A percentile compares a stretch with the other conserved stretches of the same genome.
Conservation (phyloP, 1,140 invertebrate species). For the Onthophagus taurus region DNA sequence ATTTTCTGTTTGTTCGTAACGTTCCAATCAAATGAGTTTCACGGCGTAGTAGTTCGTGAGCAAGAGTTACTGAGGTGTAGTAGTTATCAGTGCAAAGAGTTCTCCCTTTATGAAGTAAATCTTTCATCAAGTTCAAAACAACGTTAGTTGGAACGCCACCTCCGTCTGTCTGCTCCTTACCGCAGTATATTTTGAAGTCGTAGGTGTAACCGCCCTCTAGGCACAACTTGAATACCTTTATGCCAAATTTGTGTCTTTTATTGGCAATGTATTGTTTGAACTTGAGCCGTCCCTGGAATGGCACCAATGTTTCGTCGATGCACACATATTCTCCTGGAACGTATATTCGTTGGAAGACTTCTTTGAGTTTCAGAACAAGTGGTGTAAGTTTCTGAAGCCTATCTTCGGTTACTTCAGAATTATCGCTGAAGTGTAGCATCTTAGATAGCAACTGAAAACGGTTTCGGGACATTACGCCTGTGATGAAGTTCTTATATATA, state of each 20-base stretch:
- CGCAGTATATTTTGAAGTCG: constrained; percentile 11
- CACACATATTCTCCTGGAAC: constrained; percentile 29
- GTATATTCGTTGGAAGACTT: constrained; percentile 29
- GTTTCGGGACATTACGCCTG: constrained; percentile 29
- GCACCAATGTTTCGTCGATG: constrained; percentile 35
- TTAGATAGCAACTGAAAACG: constrained; percentile 33
- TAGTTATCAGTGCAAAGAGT: constrained; percentile 35
- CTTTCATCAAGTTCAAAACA: constrained; percentile 10
- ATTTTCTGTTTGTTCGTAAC: constrained; percentile 28
- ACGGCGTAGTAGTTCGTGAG: constrained; percentile 22
- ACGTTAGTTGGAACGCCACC: constrained; percentile 3
- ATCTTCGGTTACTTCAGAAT: constrained; percentile 17
- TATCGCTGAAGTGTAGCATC: constrained; percentile 34
- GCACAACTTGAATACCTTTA: constrained; percentile 30
- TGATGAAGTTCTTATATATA: constrained; percentile 4
- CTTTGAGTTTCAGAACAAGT: constrained; percentile 23
- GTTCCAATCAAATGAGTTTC: constrained; percentile 41
- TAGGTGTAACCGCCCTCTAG: constrained; percentile 9
- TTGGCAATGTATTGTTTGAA: constrained; percentile 29
- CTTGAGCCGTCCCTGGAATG: constrained; percentile 28
- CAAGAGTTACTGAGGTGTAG: constrained; percentile 34
- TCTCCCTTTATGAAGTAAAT: constrained; percentile 15
- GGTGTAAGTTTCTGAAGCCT: constrained; percentile 31
- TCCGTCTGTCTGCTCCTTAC: constrained; percentile 3
- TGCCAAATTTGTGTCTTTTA: constrained; percentile 25